Evolutionary conservation across 2,797 vertebrate species (phyloP).

Genomic region (Benthosema pterotum): DNA sequence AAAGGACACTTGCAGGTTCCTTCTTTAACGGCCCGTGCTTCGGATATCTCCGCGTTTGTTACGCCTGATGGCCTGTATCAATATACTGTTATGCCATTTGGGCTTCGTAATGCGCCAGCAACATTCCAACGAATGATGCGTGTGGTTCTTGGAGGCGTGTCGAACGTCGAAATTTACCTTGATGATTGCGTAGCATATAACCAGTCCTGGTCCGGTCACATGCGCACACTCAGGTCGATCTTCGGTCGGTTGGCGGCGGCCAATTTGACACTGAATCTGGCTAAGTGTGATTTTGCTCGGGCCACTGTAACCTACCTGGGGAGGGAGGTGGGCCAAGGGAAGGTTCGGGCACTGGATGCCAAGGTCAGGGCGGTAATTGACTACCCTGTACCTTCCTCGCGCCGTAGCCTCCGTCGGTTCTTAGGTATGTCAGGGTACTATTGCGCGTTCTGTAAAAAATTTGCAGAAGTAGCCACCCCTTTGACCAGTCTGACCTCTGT

Average conservation of each 20-base stretch:
- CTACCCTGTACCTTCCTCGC: background rate
- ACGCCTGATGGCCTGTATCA: background rate
- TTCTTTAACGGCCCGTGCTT: background rate
- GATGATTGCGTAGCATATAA: background rate
- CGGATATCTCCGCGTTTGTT: slow-evolving; percentile 1
- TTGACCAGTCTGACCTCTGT: too few species aligned
- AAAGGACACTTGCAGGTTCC: slow-evolving; percentile 2
- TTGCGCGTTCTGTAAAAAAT: background rate
- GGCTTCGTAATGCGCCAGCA: background rate
- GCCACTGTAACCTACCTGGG: background rate
- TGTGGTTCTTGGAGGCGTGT: background rate
- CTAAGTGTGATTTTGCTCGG: slow-evolving; percentile 8
- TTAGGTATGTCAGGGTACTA: background rate
- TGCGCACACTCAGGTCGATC: too few species aligned
- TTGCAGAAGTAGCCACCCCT: too few species aligned
- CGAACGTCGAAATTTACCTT: slow-evolving; percentile 1
- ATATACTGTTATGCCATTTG: background rate
- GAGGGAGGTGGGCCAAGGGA: slow-evolving; percentile 1
- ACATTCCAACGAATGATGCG: background rate
- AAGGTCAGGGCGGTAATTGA: background rate
- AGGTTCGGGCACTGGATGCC: slow-evolving; percentile 3
- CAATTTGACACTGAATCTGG: background rate
- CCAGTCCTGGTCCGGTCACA: background rate
- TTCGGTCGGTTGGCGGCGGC: background rate
- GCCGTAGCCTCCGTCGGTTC: background rate